A percentile compares a stretch with the other conserved stretches of the same genome.
Conservation (phyloP, 2,797 vertebrate species). For the Anniella stebbinsi region DNA sequence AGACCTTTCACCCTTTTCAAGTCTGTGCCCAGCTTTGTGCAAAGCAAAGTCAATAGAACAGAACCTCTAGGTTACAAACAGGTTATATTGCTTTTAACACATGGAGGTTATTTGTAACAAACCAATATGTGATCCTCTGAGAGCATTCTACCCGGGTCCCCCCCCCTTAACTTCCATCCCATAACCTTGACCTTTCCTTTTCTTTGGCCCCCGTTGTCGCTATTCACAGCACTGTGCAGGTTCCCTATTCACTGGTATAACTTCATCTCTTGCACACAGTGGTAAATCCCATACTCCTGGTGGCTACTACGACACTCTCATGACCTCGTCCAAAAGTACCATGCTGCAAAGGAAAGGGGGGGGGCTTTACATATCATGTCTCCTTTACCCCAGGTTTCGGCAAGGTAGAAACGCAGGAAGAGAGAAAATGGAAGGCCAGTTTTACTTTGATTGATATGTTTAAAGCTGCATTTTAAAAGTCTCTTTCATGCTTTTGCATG, state of each 20-base stretch:
- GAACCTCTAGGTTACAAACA: background rate
- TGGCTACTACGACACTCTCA: too few relatives aligned
- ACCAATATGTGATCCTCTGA: background rate
- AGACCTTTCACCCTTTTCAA: conserved; percentile 50
- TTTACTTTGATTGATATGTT: too few relatives aligned
- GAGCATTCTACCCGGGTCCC: background rate
- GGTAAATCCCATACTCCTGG: background rate
- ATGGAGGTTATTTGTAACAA: conserved; percentile 16
- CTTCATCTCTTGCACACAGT: background rate
- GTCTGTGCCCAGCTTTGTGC: background rate
- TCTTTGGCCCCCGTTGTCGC: background rate
- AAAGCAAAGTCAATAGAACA: conserved; percentile 25
- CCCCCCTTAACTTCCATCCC: background rate
- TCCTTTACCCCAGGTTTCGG: background rate
- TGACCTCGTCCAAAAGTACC: background rate
- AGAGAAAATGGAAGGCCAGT: too few relatives aligned
- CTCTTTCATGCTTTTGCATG: too few relatives aligned
- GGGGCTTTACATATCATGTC: background rate
- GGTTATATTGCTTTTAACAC: background rate
- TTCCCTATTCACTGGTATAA: background rate
- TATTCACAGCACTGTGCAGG: background rate
- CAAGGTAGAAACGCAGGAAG: too few relatives aligned
- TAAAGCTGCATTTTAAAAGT: too few relatives aligned
- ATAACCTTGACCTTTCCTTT: background rate
- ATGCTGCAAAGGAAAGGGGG: background rate